These are phyloP conservation scores for Halcyon malimbica DNA, from an alignment of 2,113 vertebrate genomes.

Conservation along the genomic window DNA sequence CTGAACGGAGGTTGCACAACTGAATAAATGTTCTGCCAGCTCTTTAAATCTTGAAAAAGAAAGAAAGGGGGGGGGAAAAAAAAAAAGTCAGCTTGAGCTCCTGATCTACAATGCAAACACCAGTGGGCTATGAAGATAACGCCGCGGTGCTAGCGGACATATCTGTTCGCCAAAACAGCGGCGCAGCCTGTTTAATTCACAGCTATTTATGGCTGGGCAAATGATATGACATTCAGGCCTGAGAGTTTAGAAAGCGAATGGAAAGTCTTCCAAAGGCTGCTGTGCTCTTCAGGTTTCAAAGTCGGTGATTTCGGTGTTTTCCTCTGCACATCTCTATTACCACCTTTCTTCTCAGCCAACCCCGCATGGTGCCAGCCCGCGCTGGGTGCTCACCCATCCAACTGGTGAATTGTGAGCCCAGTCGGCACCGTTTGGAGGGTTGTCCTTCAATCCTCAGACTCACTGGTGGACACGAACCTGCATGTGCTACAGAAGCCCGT, in stretches of 20 bases:
- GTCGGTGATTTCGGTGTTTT: background rate
- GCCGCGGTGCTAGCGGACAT: background rate
- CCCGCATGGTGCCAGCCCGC: accelerated
- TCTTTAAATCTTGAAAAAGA: background rate
- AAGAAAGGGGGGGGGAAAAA: background rate
- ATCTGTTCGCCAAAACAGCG: background rate
- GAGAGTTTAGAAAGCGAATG: background rate
- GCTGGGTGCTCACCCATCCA: background rate
- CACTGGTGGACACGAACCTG: background rate
- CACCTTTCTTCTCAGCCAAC: background rate
- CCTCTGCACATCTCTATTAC: background rate
- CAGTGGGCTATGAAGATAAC: background rate
- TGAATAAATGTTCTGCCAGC: constrained; percentile 7
- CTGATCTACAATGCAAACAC: constrained; percentile 42
- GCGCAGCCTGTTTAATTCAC: constrained; percentile 4
- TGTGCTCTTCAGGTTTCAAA: background rate
- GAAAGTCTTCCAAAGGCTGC: background rate
- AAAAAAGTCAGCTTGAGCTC: background rate
- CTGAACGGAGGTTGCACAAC: constrained; percentile 29
- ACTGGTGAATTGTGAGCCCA: accelerated
- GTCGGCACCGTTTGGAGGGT: background rate
- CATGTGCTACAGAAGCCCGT: background rate
- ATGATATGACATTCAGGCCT: background rate
- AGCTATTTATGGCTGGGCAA: constrained; percentile 19
- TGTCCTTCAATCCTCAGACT: background rate